These are phyloP conservation scores for Tyrophagus putrescentiae DNA, from an alignment of 1,140 invertebrate genomes.

Conservation along the genomic window DNA sequence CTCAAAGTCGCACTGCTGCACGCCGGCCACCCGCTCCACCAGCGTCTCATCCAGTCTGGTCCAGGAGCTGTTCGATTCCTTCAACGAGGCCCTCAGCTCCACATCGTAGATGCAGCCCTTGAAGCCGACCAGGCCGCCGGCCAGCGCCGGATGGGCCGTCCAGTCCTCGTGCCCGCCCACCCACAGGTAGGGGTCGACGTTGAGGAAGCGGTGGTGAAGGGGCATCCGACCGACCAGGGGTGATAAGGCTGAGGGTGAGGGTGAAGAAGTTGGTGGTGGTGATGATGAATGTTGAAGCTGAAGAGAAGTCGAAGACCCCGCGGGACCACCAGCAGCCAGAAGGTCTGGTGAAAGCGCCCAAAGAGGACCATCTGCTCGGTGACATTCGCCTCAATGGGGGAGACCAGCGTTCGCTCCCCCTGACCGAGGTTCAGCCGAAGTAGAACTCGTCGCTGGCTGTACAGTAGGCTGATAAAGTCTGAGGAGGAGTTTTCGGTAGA, in stretches of 20 bases:
- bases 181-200: constrained; percentile 17
- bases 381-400: constrained; percentile 4
- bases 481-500: background rate
- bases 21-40: background rate
- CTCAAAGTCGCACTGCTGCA: constrained; percentile 9
- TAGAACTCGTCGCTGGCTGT: background rate
- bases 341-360: constrained; percentile 4
- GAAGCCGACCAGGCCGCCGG: constrained; percentile 1
- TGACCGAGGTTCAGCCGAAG: constrained; percentile 10
- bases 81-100: background rate
- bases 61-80: background rate
- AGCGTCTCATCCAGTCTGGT: background rate
- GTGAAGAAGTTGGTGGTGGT: too few relatives aligned
- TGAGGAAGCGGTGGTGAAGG: background rate
- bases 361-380: constrained; percentile 18
- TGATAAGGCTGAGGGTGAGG: too few relatives aligned
- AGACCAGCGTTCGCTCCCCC: background rate
- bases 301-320: too few relatives aligned
- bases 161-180: constrained; percentile 15
- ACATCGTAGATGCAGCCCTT: constrained; percentile 21
- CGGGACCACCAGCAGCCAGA: constrained; percentile 14
- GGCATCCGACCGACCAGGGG: too few relatives aligned
- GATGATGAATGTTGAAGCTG: too few relatives aligned
- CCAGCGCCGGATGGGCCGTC: background rate
- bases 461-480: constrained; percentile 13